These are phyloP conservation scores for Yponomeuta plumbellus DNA, from an alignment of 2,888 invertebrate genomes.

Conservation along the genomic window DNA sequence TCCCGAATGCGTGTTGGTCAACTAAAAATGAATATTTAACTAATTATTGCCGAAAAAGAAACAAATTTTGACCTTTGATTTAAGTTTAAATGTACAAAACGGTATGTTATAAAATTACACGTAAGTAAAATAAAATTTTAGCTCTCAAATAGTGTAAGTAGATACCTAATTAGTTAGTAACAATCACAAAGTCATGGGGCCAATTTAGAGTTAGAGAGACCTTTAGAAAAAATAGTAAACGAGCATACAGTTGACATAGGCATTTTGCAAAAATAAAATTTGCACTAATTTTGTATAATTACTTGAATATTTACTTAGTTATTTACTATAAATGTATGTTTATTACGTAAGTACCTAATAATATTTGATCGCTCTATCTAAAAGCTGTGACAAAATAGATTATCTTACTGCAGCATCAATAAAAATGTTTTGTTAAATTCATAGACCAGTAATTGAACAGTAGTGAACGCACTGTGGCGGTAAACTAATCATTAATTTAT, in stretches of 20 bases:
- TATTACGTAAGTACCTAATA: not conserved
- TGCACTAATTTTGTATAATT: conserved; percentile 28
- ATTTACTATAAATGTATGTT: not conserved
- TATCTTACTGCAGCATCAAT: not conserved
- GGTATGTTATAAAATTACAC: no score
- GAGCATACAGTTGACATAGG: not conserved
- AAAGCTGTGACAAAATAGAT: conserved; percentile 28
- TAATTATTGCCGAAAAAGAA: no score
- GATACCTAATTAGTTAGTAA: not conserved
- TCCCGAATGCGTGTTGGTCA: no score
- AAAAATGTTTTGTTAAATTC: not conserved
- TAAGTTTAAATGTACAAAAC: no score
- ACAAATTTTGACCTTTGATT: no score
- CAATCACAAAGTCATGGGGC: conserved; percentile 36
- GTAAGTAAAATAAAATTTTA: no score
- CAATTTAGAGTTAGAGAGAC: conserved; percentile 56
- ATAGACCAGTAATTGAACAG: not conserved
- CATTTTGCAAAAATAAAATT: conserved; percentile 2
- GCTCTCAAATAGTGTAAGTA: no score
- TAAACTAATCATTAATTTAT: not conserved
- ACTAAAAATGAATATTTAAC: no score
- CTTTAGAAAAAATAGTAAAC: conserved; percentile 19
- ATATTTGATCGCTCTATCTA: conserved; percentile 23
- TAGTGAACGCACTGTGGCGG: not conserved
- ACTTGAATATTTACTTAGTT: not conserved